Base-by-base conservation (phyloP, 2,888 invertebrate species). In the Ptychoptera contaminata region DNA sequence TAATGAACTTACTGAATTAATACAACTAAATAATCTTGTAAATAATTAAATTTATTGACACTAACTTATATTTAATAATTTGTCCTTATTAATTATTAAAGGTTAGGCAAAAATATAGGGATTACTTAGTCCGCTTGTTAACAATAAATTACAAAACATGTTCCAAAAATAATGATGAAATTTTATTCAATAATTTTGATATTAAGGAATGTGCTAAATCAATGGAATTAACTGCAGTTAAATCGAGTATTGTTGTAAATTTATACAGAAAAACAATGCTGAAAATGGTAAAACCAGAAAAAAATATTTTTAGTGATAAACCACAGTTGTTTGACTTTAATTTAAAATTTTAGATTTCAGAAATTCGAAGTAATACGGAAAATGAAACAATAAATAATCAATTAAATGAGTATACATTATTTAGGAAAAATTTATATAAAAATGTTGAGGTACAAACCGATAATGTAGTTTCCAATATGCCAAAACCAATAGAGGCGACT, bases 181-280 rank as follows among this genome's bases (percentile, higher is more conserved):
- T 5, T 23, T 5, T 3, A 7, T 23, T 5, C 23, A 7, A 23
- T 23, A 23, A 23, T 23, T 3, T 7, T 23, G 23, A 23, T 23
- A 45, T 59, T 29, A 49, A 50, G 6, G 45, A 52, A 37, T 59
- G 59, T 44, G 50, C 60, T 1, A 46, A 50, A 9, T 6, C 50
- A 2, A 48, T 62, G 40, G 63, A 62, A 44, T 49, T 53, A 5
- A 55, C 50, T 16, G 63, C 63, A 0, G 46, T 62, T 1, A 54
- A 56, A 41, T 54, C 59, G 1, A 58, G 60, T 30, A 59, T 58
- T 53, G 54, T 58, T 31, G 57, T 60, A 1, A 56, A 56, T 15
- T 45, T 59, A 1, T 62, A 62, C 48, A 58, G 61, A 40, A 54
- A 58, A 12, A 48, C 53, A 29, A 63, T 63, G 60, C 48, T 62